phyloP scores from a whole-genome alignment of 37 sponge, comb jelly and placozoan species.

The Hexactinellida sp. region DNA sequence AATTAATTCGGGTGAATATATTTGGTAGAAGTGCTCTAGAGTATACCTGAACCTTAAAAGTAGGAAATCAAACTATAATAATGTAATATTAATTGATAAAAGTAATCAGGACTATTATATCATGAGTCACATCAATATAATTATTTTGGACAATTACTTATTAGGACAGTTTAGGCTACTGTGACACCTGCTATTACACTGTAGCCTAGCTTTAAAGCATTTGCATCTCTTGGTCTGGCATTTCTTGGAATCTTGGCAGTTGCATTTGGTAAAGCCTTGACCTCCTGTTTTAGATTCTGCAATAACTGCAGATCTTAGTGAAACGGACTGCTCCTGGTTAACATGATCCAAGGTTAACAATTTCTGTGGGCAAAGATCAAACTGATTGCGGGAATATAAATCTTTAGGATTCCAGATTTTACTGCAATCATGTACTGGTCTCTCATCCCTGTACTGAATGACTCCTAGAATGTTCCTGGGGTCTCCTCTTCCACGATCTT shows the following conservation, averaged over 20 bases:
- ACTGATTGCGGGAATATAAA: slow-evolving; percentile 17
- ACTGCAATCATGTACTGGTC: slow-evolving; percentile 12
- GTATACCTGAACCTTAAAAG: no score
- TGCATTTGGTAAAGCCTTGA: slow-evolving; percentile 15
- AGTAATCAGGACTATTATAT: no score
- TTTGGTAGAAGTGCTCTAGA: no score
- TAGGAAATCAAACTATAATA: not conserved
- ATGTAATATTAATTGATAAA: no score
- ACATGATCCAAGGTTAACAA: not conserved
- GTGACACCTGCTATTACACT: slow-evolving; percentile 4
- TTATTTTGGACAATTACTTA: slow-evolving; percentile 9
- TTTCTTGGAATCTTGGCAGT: slow-evolving; percentile 7
- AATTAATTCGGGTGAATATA: no score
- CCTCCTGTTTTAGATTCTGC: slow-evolving; percentile 15
- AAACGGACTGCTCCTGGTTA: not conserved
- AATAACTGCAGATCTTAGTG: not conserved
- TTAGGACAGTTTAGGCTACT: slow-evolving; percentile 16
- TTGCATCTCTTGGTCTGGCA: slow-evolving; percentile 14
- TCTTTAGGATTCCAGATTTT: slow-evolving; percentile 12
- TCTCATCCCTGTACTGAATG: slow-evolving; percentile 13
- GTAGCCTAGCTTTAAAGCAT: slow-evolving; percentile 7
- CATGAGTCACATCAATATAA: not conserved
- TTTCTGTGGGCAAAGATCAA: not conserved
- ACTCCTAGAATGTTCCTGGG: slow-evolving; percentile 16
- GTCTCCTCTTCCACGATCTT: slow-evolving; percentile 17